Conservation (phyloP, 2,113 vertebrate species). For the Dasyprocta punctata region DNA sequence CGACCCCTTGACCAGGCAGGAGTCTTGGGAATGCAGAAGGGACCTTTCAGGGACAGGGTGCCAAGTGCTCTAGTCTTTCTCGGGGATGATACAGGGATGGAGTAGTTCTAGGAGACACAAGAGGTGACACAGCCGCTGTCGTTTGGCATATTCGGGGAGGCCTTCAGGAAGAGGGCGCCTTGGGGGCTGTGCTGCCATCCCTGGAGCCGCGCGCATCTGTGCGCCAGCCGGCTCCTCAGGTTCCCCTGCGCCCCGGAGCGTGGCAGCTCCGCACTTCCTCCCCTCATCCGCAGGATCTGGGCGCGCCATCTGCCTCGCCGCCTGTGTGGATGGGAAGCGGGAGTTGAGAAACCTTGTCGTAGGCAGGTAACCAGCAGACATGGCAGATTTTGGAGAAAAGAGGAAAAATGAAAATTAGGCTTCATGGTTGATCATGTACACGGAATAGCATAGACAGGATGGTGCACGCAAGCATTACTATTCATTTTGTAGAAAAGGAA, state of each 20-base stretch:
- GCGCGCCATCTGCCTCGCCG: not conserved
- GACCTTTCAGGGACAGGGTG: not conserved
- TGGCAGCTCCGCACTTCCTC: not conserved
- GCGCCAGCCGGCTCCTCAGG: not conserved
- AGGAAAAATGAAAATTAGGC: not conserved
- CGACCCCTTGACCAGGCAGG: not conserved
- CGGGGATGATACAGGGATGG: not conserved
- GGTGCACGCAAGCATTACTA: not conserved
- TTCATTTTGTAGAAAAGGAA: not conserved
- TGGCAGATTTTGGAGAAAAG: not conserved
- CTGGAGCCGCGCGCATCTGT: accelerated
- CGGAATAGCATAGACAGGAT: not conserved
- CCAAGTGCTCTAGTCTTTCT: not conserved
- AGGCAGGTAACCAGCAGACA: not conserved
- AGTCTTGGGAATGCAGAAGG: not conserved
- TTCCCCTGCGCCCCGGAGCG: not conserved
- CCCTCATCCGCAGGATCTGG: not conserved
- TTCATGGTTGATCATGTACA: not conserved
- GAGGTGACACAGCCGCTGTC: not conserved
- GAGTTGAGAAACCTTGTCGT: not conserved
- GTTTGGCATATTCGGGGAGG: not conserved
- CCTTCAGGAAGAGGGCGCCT: not conserved
- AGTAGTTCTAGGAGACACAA: not conserved
- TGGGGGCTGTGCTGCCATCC: no score
- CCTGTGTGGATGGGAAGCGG: not conserved